Conservation (phyloP, 1,140 invertebrate genomes). For the Drosophila aff. region DNA sequence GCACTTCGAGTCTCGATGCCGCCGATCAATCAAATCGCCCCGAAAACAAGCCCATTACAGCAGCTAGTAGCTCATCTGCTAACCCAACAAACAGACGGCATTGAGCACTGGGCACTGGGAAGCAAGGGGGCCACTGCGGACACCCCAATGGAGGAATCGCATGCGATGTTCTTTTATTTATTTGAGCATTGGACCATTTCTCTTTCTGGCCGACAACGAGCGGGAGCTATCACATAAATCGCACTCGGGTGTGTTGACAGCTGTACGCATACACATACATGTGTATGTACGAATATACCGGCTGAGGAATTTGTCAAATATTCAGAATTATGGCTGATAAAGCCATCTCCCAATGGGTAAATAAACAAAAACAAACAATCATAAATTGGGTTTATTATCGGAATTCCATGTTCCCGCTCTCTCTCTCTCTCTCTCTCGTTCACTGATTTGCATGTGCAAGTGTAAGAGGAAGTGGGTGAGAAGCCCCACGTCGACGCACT, state of each 20-base stretch:
- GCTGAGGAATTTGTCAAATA: constrained; percentile 59
- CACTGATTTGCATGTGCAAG: constrained; percentile 26
- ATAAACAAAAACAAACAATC: constrained; percentile 48
- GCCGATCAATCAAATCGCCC: constrained; percentile 59
- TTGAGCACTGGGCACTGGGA: constrained; percentile 1
- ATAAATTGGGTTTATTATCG: constrained; percentile 25
- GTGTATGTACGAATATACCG: constrained; percentile 2
- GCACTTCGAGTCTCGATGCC: constrained; percentile 55
- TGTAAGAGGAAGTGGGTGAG: constrained; percentile 7
- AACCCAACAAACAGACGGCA: constrained; percentile 7
- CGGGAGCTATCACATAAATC: constrained; percentile 61
- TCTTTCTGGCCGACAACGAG: constrained; percentile 24
- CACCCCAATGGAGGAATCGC: constrained; percentile 15
- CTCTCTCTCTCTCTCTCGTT: background rate
- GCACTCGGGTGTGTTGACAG: constrained; percentile 45
- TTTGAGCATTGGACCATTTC: constrained; percentile 40
- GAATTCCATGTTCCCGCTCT: constrained; percentile 22
- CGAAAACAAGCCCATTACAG: constrained; percentile 25
- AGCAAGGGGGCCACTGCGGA: background rate
- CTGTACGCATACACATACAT: constrained; percentile 35
- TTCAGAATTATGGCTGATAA: constrained; percentile 58
- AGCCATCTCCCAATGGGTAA: constrained; percentile 37
- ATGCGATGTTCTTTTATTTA: constrained; percentile 29
- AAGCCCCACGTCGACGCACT: constrained; percentile 3
- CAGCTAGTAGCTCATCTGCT: constrained; percentile 11